These are phyloP conservation scores for Parnassius glacialis DNA, from an alignment of 2,888 invertebrate species.

Conservation along the genomic window DNA sequence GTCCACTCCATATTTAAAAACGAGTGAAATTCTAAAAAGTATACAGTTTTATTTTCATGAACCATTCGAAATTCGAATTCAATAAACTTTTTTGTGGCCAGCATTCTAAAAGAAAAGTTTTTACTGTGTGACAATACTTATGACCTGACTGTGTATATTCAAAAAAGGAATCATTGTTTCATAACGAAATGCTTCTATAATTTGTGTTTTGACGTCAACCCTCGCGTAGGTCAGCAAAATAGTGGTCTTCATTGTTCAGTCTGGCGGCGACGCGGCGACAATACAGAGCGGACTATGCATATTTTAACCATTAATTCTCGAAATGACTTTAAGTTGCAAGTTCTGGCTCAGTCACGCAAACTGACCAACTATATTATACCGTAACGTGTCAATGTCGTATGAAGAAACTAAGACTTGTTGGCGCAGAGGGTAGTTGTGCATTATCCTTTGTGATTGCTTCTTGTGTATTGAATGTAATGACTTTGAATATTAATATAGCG, in stretches of 20 bases:
- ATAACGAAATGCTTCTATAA: not conserved
- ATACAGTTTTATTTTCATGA: too few species aligned
- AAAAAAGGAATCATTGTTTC: not conserved
- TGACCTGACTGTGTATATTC: too few species aligned
- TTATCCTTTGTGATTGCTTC: too few species aligned
- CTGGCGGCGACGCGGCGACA: constrained; percentile 62
- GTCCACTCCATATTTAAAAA: too few species aligned
- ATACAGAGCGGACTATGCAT: constrained; percentile 74
- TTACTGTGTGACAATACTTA: too few species aligned
- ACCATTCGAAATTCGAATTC: too few species aligned
- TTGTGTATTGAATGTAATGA: too few species aligned
- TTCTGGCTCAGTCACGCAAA: constrained; percentile 62
- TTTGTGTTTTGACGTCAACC: not conserved
- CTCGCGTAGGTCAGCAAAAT: not conserved
- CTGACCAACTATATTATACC: constrained; percentile 53
- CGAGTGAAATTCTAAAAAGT: too few species aligned
- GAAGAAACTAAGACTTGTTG: constrained; percentile 44
- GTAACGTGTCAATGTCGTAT: constrained; percentile 51
- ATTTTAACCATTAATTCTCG: constrained; percentile 75
- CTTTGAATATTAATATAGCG: too few species aligned
- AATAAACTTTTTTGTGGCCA: too few species aligned
- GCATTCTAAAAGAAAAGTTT: too few species aligned
- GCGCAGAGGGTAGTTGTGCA: not conserved
- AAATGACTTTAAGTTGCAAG: constrained; percentile 67
- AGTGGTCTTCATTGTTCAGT: constrained; percentile 61